phyloP scores from a whole-genome alignment of 2,888 invertebrate species.

The Strigamia maritima region DNA sequence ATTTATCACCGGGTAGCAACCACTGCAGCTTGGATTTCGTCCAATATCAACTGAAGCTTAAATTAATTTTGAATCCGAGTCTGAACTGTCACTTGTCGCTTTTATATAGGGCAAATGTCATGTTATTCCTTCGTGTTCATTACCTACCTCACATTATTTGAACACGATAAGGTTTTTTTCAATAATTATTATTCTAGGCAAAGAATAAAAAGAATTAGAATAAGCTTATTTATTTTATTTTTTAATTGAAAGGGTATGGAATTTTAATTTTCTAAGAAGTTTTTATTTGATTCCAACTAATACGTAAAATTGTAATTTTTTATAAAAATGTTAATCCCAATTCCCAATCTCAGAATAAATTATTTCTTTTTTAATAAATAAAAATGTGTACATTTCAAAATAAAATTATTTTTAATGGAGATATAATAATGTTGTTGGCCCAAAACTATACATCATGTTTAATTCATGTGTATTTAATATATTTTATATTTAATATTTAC shows the following conservation, averaged over 20 bases:
- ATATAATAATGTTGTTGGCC: no score
- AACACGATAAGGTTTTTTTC: background rate
- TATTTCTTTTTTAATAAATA: background rate
- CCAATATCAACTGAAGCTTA: constrained; percentile 42
- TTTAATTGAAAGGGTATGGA: background rate
- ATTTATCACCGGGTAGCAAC: constrained; percentile 72
- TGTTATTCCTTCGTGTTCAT: background rate
- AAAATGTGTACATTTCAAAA: no score
- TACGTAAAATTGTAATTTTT: no score
- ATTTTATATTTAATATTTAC: no score
- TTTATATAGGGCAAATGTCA: background rate
- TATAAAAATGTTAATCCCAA: background rate
- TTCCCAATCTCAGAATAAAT: background rate
- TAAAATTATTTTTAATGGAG: no score
- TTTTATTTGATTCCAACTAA: background rate
- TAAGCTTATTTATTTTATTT: background rate
- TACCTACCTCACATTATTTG: background rate
- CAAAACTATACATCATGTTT: no score
- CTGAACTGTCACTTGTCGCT: background rate
- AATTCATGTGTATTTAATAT: no score
- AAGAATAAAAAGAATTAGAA: background rate
- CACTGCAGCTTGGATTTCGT: constrained; percentile 49
- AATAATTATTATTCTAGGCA: background rate
- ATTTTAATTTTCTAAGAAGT: background rate
- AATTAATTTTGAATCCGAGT: constrained; percentile 3